These are phyloP conservation scores for Stegophylla sp. DNA, from an alignment of 2,888 invertebrate genomes.

Conservation along the genomic window DNA sequence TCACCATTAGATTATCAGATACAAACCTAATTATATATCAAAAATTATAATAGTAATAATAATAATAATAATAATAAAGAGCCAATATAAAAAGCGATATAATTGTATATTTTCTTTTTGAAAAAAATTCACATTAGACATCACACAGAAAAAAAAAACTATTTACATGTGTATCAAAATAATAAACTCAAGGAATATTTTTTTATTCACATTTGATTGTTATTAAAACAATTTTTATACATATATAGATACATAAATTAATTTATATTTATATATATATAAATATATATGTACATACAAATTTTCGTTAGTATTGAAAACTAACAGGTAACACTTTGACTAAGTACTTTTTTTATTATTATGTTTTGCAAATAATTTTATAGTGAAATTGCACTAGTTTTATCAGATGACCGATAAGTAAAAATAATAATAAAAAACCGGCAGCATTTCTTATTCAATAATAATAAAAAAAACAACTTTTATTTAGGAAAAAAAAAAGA, in stretches of 20 bases:
- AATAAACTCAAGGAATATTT: slow-evolving; percentile 58
- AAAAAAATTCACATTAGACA: slow-evolving; percentile 59
- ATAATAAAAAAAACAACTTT: slow-evolving; percentile 12
- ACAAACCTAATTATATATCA: too few relatives aligned
- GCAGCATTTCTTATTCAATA: slow-evolving; percentile 36
- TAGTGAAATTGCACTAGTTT: slow-evolving; percentile 55
- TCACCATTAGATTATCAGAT: too few relatives aligned
- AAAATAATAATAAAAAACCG: slow-evolving; percentile 32
- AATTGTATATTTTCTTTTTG: slow-evolving; percentile 59
- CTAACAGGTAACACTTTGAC: slow-evolving; percentile 59
- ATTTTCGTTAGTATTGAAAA: slow-evolving; percentile 54
- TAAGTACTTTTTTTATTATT: slow-evolving; percentile 53
- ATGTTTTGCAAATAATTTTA: slow-evolving; percentile 36
- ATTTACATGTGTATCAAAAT: slow-evolving; percentile 58
- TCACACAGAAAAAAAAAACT: slow-evolving; percentile 58
- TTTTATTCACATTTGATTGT: slow-evolving; percentile 57
- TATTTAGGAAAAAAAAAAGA: slow-evolving; percentile 12
- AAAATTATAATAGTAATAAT: too few relatives aligned
- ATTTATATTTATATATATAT: slow-evolving; percentile 27
- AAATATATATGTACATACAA: slow-evolving; percentile 39
- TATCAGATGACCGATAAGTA: slow-evolving; percentile 34
- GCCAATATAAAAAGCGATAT: slow-evolving; percentile 53
- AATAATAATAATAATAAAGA: slow-evolving; percentile 15
- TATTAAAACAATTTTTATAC: slow-evolving; percentile 54
- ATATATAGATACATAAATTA: slow-evolving; percentile 29